Percentiles rank a stretch among this genome's conserved stretches.
Conservation (phyloP, 2,888 invertebrate species). For the Seira musarum region DNA sequence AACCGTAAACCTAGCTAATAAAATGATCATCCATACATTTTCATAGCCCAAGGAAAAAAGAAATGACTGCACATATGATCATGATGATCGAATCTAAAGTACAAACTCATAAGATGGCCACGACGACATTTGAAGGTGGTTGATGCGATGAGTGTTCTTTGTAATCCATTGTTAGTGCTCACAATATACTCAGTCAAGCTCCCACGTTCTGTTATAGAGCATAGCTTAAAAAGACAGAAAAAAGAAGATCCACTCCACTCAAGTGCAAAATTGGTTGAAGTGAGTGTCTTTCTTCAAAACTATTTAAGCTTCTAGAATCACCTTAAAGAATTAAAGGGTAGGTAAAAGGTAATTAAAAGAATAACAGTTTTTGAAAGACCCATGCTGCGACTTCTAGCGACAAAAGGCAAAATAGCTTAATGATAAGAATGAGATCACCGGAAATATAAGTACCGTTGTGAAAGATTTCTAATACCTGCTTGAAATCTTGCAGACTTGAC, state of each 20-base stretch:
- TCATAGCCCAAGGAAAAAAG: neutral
- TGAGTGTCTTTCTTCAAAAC: neutral
- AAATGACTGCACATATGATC: conserved; percentile 12
- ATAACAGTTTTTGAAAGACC: too few relatives aligned
- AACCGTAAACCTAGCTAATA: neutral
- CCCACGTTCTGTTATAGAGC: conserved; percentile 34
- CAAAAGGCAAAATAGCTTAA: too few relatives aligned
- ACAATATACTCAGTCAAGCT: conserved; percentile 31
- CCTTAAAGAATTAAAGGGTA: too few relatives aligned
- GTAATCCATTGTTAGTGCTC: too few relatives aligned
- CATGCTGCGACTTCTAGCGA: too few relatives aligned
- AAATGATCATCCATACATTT: neutral
- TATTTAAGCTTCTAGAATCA: too few relatives aligned
- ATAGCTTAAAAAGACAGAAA: neutral
- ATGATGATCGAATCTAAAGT: conserved; percentile 29
- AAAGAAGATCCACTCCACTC: neutral
- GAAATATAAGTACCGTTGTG: too few relatives aligned
- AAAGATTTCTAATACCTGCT: too few relatives aligned
- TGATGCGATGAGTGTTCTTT: too few relatives aligned
- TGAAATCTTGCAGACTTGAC: too few relatives aligned
- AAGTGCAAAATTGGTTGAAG: neutral
- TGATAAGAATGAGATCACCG: too few relatives aligned
- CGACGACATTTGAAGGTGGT: neutral
- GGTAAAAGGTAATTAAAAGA: too few relatives aligned
- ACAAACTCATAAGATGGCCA: neutral